Percentiles rank a stretch among this genome's conserved stretches.
Evolutionary conservation across 2,113 vertebrate genomes (phyloP).

Genomic region (Dendrocopos noguchii): DNA sequence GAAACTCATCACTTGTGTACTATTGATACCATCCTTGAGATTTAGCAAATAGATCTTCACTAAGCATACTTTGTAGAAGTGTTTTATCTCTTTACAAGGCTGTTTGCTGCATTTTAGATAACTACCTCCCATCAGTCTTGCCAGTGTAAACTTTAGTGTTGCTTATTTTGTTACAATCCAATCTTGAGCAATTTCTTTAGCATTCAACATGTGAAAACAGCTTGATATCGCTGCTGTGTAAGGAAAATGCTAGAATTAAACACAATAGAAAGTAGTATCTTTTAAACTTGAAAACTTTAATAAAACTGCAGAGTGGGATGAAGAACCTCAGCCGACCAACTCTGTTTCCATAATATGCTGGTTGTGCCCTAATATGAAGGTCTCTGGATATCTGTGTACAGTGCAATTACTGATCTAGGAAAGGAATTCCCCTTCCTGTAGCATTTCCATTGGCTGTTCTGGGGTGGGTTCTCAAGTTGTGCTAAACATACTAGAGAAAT

Average conservation of each 20-base stretch:
- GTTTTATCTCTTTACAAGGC: background rate
- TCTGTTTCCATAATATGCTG: background rate
- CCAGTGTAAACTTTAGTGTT: background rate
- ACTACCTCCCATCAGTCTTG: background rate
- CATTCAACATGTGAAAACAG: background rate
- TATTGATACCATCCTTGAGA: background rate
- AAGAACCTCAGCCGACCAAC: no score
- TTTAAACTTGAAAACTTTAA: background rate
- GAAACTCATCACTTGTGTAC: background rate
- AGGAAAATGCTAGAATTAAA: background rate
- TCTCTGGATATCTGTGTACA: background rate
- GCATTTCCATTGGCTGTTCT: background rate
- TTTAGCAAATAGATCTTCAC: background rate
- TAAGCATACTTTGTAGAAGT: background rate
- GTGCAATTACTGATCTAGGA: background rate
- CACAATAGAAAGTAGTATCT: background rate
- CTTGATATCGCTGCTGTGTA: background rate
- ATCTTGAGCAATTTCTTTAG: background rate
- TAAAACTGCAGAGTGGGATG: background rate
- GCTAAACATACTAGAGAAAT: background rate
- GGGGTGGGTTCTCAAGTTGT: background rate
- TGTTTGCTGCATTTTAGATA: background rate
- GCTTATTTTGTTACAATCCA: background rate
- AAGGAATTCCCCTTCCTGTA: background rate
- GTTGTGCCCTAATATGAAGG: background rate